phyloP scores from a whole-genome alignment of 2,888 invertebrate species.

The Ichneumon xanthorius region DNA sequence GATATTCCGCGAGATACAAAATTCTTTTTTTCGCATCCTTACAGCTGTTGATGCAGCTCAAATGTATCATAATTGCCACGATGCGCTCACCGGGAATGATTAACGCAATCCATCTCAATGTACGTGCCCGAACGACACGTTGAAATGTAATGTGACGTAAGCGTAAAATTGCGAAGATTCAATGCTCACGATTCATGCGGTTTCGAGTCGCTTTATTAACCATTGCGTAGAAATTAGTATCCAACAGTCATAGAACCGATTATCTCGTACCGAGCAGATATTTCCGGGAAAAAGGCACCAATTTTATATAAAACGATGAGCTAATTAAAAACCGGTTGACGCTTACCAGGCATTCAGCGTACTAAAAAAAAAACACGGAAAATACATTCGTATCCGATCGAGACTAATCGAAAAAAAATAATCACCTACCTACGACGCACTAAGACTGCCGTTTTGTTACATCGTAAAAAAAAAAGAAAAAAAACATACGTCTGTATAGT shows the following conservation, averaged over 20 bases:
- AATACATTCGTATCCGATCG: neutral
- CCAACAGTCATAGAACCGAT: neutral
- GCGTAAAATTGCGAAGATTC: neutral
- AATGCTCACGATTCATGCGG: neutral
- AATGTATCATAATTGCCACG: conserved; percentile 6
- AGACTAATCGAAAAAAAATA: neutral
- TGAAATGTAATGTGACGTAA: neutral
- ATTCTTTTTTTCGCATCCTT: conserved; percentile 21
- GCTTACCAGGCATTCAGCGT: neutral
- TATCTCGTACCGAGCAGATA: neutral
- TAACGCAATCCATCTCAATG: conserved; percentile 4
- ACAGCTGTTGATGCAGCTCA: neutral
- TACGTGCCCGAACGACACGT: conserved; percentile 3
- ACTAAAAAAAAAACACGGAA: neutral
- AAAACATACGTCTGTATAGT: neutral
- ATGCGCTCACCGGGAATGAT: conserved; percentile 7
- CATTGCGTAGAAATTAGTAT: neutral
- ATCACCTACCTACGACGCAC: neutral
- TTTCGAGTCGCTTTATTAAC: neutral
- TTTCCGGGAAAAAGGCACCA: neutral
- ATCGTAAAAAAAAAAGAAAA: conserved; percentile 19
- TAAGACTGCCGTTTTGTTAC: neutral
- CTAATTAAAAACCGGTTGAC: neutral
- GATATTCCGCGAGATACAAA: conserved; percentile 6
- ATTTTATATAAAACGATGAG: neutral